Evolutionary conservation across 2,888 invertebrate genomes (phyloP), one percentile per base, ranked within the genome.

Genomic region (Eutolmus rufibarbis): DNA sequence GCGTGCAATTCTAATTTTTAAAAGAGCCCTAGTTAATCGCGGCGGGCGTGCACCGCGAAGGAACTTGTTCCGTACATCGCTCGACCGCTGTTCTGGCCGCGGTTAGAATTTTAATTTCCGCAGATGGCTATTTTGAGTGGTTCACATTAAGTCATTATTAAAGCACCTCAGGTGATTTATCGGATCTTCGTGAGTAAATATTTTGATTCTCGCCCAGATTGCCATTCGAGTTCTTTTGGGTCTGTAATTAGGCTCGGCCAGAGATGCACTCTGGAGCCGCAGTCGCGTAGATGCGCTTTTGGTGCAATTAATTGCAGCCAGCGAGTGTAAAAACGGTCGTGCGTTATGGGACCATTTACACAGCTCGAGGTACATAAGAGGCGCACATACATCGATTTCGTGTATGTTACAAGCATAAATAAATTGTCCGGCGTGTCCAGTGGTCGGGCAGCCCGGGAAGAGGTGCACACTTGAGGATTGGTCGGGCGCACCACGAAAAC

Each of bases 261-360:
- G 16, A 28, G 66, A 23, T 28, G 9, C 28, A 23, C 7, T 9
- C 9, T 57, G 23, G 7, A 23, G 57, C n/a, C 16, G 5, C 28
- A n/a, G 74, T 8, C 12, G 34, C n/a, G 37, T 31, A 31, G 37
- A 37, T 57, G 82, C 28, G 57, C 66, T 19, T 82, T 56, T 37
- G 37, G 37, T 76, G 76, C 82, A 57, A 82, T 82, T 82, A 82
- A 82, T 82, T 82, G 82, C 82, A 66, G 66, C 66, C 46, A 79
- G 37, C 28, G 23, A 46, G 78, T 78, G 28, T 28, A 78, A 46
- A 76, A 77, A 46, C 46, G 43, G 34, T 82, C 82, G 82, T 82
- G 82, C 82, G 37, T 34, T 82, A 82, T 82, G 82, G 40, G 40
- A 8, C 82, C 66, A 82, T 66, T 82, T 82, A 37, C 66, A 82